Conservation (phyloP, 2,113 vertebrate genomes). For the Malurus cyaneus region DNA sequence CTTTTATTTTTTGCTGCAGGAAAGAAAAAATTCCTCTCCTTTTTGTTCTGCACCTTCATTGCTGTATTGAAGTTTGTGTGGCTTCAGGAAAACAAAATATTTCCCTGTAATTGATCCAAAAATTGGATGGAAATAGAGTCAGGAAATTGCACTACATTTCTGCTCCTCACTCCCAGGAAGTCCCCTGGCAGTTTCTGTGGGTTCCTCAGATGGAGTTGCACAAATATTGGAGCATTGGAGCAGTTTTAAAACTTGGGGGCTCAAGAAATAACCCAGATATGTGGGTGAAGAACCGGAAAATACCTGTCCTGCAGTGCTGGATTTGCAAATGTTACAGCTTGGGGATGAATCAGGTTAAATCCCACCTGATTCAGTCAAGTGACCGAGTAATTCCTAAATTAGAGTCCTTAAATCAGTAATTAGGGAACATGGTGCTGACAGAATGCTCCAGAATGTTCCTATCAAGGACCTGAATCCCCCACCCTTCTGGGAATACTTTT, state of each 20-base stretch:
- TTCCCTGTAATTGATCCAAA: neutral
- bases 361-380: neutral
- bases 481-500: neutral
- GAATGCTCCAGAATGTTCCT: neutral
- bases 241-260: accelerated
- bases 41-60: accelerated
- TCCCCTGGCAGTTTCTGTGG: neutral
- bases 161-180: neutral
- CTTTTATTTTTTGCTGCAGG: neutral
- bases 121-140: neutral
- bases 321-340: neutral
- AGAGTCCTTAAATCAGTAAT: neutral
- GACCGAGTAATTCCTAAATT: neutral
- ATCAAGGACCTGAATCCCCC: accelerated
- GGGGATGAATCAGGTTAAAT: slow-evolving; percentile 7
- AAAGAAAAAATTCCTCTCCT: neutral
- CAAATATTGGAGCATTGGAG: neutral
- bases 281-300: neutral
- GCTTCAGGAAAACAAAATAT: neutral
- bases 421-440: neutral
- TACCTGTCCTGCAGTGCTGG: neutral
- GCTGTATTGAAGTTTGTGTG: neutral
- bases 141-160: neutral
- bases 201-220: neutral
- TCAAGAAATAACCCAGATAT: neutral